Percentiles rank a stretch among this genome's conserved stretches.
phyloP scores from a whole-genome alignment of 2,888 invertebrate species.

The Stenodema calcarata region DNA sequence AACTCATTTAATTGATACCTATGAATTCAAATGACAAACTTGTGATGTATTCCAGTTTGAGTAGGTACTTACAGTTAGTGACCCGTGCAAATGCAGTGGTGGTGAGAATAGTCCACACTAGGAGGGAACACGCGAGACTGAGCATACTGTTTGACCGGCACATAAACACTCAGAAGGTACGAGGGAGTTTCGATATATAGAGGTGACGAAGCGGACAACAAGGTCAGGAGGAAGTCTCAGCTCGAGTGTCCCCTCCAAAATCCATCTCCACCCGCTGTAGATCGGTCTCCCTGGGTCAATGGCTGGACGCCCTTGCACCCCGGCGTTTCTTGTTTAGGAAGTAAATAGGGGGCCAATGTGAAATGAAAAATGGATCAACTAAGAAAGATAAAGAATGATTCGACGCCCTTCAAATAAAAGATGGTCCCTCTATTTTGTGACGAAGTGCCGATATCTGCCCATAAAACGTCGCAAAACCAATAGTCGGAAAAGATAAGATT shows the following conservation, averaged over 20 bases:
- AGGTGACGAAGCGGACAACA: slow-evolving; percentile 18
- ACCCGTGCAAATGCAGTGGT: neutral
- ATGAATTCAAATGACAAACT: no score
- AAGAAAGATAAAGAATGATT: no score
- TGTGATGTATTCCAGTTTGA: no score
- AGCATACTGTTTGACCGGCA: slow-evolving; percentile 27
- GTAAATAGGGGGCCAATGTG: neutral
- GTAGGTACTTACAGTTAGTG: slow-evolving; percentile 34
- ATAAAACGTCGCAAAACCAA: no score
- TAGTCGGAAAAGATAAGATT: no score
- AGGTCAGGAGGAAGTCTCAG: slow-evolving; percentile 26
- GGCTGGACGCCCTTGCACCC: neutral
- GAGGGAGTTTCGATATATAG: slow-evolving; percentile 14
- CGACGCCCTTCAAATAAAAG: no score
- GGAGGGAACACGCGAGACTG: slow-evolving; percentile 16
- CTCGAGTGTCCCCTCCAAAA: slow-evolving; percentile 5
- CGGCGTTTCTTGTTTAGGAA: neutral
- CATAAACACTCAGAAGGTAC: neutral
- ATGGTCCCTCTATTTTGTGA: no score
- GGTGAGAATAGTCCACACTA: neutral
- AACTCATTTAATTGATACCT: no score
- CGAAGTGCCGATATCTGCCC: no score
- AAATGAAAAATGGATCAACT: neutral
- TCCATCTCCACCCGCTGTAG: slow-evolving; percentile 1
- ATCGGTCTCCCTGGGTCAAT: neutral